Percentiles rank a stretch among this genome's conserved stretches.
Conservation (phyloP, 2,113 vertebrate species). For the Brachyistius frenatus region DNA sequence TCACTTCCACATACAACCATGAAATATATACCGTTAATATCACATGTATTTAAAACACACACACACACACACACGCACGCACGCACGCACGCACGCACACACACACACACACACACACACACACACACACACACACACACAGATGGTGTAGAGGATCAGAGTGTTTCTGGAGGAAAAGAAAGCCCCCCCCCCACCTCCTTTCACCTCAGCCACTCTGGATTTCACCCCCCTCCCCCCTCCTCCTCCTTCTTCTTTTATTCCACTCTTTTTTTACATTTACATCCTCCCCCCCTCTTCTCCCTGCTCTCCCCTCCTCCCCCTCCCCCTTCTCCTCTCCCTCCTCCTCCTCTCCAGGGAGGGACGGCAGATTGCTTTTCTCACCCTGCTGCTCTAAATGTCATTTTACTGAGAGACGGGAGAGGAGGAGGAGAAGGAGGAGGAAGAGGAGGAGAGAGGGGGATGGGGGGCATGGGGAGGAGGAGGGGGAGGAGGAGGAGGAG, state of each 20-base stretch:
- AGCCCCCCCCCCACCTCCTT: not conserved
- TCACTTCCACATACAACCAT: too few species aligned
- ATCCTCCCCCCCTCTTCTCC: not conserved
- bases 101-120: not conserved
- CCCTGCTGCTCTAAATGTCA: conserved; percentile 72
- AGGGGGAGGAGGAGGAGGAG: not conserved
- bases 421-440: too few species aligned
- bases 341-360: conserved; percentile 48
- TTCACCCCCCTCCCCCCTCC: not conserved
- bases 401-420: conserved; percentile 47
- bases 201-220: not conserved
- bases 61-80: too few species aligned
- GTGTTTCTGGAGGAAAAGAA: too few species aligned
- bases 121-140: conserved; percentile 1
- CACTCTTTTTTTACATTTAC: conserved; percentile 37
- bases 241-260: conserved; percentile 25
- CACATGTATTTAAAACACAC: too few species aligned
- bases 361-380: conserved; percentile 73
- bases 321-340: not conserved
- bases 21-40: too few species aligned
- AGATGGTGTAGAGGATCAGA: not conserved
- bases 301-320: not conserved
- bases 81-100: too few species aligned
- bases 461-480: not conserved
- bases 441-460: too few species aligned